Evolutionary conservation across 1,140 invertebrate species (phyloP).

Genomic region (Choristoneura fumiferana): DNA sequence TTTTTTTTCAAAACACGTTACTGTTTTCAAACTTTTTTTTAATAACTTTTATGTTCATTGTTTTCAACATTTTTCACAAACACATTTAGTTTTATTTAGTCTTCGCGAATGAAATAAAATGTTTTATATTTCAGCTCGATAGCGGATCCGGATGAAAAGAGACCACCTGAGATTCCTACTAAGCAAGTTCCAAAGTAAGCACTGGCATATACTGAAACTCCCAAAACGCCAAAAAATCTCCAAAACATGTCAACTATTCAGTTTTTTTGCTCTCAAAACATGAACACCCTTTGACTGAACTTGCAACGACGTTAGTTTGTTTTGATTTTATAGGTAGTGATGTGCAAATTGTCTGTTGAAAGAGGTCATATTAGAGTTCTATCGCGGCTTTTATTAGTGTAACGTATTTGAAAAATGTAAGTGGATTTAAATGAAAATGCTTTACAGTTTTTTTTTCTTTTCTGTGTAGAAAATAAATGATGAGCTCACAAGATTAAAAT

Average conservation of each 20-base stretch:
- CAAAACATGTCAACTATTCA: not conserved
- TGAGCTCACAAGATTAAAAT: too few relatives aligned
- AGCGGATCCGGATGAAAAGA: slow-evolving; percentile 5
- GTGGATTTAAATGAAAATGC: too few relatives aligned
- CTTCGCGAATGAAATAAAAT: slow-evolving; percentile 9
- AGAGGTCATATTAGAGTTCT: too few relatives aligned
- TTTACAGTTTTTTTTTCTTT: too few relatives aligned
- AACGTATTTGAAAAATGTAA: too few relatives aligned
- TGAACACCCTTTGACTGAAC: not conserved
- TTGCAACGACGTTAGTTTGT: not conserved
- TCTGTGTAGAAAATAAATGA: too few relatives aligned
- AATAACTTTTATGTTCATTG: not conserved
- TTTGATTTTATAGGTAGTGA: too few relatives aligned
- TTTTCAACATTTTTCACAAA: not conserved
- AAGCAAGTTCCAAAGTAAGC: slow-evolving; percentile 17
- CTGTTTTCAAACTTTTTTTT: not conserved
- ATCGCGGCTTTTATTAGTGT: too few relatives aligned
- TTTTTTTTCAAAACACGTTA: not conserved
- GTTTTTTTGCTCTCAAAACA: too few relatives aligned
- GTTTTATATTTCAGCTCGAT: slow-evolving; percentile 17
- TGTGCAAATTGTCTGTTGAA: too few relatives aligned
- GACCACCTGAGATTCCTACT: not conserved
- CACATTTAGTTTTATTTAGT: not conserved
- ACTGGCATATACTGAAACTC: not conserved
- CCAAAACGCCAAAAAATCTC: not conserved